Percentiles rank a stretch among this genome's conserved stretches.
Conservation (phyloP, 2,113 vertebrate genomes). For the Marmota flaviventris region DNA sequence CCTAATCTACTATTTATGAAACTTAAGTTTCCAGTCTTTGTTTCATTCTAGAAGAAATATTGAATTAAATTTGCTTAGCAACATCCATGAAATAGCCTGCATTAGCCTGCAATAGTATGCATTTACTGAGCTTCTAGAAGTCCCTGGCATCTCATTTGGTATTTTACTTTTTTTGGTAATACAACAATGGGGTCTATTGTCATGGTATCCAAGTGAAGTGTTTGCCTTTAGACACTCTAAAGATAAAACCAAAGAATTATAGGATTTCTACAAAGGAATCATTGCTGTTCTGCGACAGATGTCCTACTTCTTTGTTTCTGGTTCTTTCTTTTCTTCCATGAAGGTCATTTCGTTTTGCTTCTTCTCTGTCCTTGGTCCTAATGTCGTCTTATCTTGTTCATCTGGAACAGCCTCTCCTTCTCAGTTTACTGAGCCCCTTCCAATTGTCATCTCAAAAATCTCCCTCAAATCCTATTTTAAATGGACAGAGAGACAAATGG, state of each 20-base stretch:
- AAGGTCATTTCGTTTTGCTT: constrained; percentile 3
- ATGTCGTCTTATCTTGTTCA: not conserved
- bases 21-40: not conserved
- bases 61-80: constrained; percentile 32
- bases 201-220: not conserved
- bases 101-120: not conserved
- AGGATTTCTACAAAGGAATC: constrained; percentile 1
- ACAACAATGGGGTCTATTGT: not conserved
- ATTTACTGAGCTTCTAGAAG: not conserved
- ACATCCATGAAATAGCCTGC: not conserved
- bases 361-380: not conserved
- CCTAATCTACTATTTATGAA: not conserved
- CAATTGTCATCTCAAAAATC: constrained; percentile 19
- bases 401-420: not conserved
- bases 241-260: not conserved
- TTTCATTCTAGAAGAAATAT: constrained; percentile 33
- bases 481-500: not conserved
- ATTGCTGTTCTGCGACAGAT: not conserved
- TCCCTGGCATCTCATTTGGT: not conserved
- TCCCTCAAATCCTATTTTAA: constrained; percentile 37
- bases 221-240: not conserved
- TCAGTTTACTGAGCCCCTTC: not conserved
- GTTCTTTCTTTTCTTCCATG: not conserved
- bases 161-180: not conserved
- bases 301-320: not conserved